These are phyloP conservation scores for Baronia brevicornis DNA, from an alignment of 2,888 invertebrate species.

Conservation along the genomic window DNA sequence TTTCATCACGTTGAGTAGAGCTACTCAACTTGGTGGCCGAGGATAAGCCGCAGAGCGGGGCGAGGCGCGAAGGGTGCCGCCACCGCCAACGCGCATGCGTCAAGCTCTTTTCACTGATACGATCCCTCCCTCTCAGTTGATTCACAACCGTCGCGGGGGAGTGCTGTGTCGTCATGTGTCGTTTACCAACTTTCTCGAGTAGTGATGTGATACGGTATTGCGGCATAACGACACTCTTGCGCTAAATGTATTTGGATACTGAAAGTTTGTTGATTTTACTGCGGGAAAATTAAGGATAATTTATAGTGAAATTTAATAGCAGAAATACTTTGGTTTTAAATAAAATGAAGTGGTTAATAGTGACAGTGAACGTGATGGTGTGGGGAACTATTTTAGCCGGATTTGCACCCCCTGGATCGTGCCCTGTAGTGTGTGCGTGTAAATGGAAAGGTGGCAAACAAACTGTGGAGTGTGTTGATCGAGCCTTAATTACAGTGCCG, in stretches of 20 bases:
- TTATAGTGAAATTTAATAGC: slow-evolving; percentile 20
- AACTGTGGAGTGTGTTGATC: slow-evolving; percentile 92
- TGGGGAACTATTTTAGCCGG: slow-evolving; percentile 56
- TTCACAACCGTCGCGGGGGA: slow-evolving; percentile 56
- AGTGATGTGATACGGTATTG: slow-evolving; percentile 73
- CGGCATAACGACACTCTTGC: slow-evolving; percentile 38
- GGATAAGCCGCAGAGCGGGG: slow-evolving; percentile 73
- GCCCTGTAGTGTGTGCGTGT: slow-evolving; percentile 88
- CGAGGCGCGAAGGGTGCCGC: slow-evolving; percentile 60
- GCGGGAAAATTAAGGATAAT: slow-evolving; percentile 3
- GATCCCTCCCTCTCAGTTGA: slow-evolving; percentile 69
- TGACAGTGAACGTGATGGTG: slow-evolving; percentile 63
- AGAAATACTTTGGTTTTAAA: slow-evolving; percentile 38
- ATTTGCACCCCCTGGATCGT: slow-evolving; percentile 75
- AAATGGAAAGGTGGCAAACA: slow-evolving; percentile 97
- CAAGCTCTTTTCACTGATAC: slow-evolving; percentile 52
- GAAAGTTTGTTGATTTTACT: slow-evolving; percentile 16
- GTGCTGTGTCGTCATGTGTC: slow-evolving; percentile 79
- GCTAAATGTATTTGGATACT: slow-evolving; percentile 28
- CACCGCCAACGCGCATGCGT: slow-evolving; percentile 66
- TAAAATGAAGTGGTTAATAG: slow-evolving; percentile 68
- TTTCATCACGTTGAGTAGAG: slow-evolving; percentile 66
- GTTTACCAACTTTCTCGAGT: slow-evolving; percentile 70
- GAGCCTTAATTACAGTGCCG: slow-evolving; percentile 88
- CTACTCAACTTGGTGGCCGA: slow-evolving; percentile 57